These are phyloP conservation scores for Megalonaias nervosa DNA, from an alignment of 1,140 invertebrate genomes.

Conservation along the genomic window DNA sequence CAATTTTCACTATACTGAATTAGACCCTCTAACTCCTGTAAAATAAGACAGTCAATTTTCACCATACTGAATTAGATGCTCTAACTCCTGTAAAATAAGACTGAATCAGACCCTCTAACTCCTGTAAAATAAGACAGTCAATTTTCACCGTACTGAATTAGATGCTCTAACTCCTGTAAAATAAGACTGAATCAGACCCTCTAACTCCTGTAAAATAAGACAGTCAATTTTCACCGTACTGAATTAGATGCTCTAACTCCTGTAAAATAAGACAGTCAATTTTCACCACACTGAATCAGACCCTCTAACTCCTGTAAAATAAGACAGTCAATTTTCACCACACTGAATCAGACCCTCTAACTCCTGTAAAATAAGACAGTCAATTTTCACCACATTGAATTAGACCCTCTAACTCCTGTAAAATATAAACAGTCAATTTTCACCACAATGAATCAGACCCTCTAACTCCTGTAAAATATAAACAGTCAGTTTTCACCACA, in stretches of 20 bases:
- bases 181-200: conserved; percentile 85
- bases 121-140: neutral
- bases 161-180: neutral
- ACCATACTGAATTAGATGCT: conserved; percentile 88
- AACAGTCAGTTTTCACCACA: conserved; percentile 70
- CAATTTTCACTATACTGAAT: too few species aligned
- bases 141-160: neutral
- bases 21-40: conserved; percentile 91
- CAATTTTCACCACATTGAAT: neutral
- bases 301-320: conserved; percentile 78
- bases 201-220: conserved; percentile 84
- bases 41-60: neutral
- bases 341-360: too few species aligned
- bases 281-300: conserved; percentile 81
- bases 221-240: conserved; percentile 74
- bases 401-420: neutral
- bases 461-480: conserved; percentile 77
- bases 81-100: conserved; percentile 73
- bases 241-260: conserved; percentile 86
- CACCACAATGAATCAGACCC: conserved; percentile 85
- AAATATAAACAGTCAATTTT: neutral
- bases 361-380: conserved; percentile 6
- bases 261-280: conserved; percentile 4
- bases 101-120: conserved; percentile 88
- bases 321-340: neutral